Evolutionary conservation across 2,113 vertebrate species (phyloP), one percentile per base, ranked within the genome.

Genomic region (Rhipidura dahli): DNA sequence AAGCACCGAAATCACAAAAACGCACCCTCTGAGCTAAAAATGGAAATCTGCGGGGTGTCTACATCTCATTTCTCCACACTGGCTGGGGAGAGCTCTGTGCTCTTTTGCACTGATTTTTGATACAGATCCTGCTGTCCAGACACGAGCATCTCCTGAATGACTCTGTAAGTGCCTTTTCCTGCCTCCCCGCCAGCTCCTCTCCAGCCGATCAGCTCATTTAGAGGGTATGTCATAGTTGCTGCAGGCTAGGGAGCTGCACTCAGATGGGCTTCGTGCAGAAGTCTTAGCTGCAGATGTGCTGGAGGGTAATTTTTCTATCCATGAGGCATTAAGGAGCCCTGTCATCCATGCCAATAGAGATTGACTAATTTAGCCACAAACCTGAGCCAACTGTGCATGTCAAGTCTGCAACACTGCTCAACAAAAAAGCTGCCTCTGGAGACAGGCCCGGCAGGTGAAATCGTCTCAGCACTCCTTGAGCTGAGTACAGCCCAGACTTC

Each of bases 321-420:
- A 1, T 15, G 72, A 96, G 85, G 80, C 77, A 87, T 81, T 91
- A 37, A 61, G 93, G 88, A 97, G 82, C 64, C 63, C 91, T 97
- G 87, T 96, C 94, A 96, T 96, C 83, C 44, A 26, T 39, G 80
- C 93, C 95, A 97, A 87, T 88, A 93, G 54, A 96, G 97, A 97
- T 82, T 84, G 51, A 79, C 83, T 96, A 87, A 93, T 96, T 97
- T 88, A 95, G 66, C 39, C 57, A 72, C 17, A 4, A 93, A 96
- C 35, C n/a, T 50, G 76, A 96, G 94, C 95, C 94, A 78, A 40
- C 50, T 15, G 60, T 3, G 1, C 47, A 11, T 12, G 33, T 60
- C 10, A 0, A 19, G 8, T 47, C 66, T 65, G 49, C 80, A 63
- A 63, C 47, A 4, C 27, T 59, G 54, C 56, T 85, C 33, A 5